Evolutionary conservation across 92 coral and sea anemone genomes (phyloP).

Genomic region (Zoanthus sociatus): DNA sequence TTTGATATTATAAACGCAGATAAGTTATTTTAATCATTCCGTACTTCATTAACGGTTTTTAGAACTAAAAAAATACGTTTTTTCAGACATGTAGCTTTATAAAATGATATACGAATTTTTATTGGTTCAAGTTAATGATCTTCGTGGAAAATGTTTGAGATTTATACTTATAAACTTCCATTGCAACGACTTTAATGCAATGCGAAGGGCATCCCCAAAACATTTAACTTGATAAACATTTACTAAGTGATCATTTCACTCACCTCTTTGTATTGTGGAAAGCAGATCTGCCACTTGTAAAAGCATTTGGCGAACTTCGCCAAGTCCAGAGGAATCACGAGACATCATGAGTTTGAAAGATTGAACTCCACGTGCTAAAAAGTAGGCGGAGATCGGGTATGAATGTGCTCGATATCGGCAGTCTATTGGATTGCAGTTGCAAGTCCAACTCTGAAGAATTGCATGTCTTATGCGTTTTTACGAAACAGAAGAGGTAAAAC

Average conservation of each 20-base stretch:
- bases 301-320: not conserved
- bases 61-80: not conserved
- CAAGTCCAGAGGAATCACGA: not conserved
- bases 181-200: too few species aligned
- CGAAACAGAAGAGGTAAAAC: too few species aligned
- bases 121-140: not conserved
- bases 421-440: too few species aligned
- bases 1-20: not conserved
- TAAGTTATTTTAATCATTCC: not conserved
- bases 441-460: too few species aligned
- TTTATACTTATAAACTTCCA: not conserved
- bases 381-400: too few species aligned
- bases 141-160: constrained; percentile 11
- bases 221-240: not conserved
- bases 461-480: too few species aligned
- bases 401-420: too few species aligned
- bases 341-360: constrained; percentile 19
- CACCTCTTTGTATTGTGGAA: constrained; percentile 6
- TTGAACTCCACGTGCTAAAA: constrained; percentile 18
- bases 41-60: not conserved
- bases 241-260: constrained; percentile 5
- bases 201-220: too few species aligned
- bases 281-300: constrained; percentile 14
- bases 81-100: constrained; percentile 4
- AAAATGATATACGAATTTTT: constrained; percentile 1